Base-by-base conservation (phyloP, 2,113 vertebrate genomes). In the Cercocebus atys region DNA sequence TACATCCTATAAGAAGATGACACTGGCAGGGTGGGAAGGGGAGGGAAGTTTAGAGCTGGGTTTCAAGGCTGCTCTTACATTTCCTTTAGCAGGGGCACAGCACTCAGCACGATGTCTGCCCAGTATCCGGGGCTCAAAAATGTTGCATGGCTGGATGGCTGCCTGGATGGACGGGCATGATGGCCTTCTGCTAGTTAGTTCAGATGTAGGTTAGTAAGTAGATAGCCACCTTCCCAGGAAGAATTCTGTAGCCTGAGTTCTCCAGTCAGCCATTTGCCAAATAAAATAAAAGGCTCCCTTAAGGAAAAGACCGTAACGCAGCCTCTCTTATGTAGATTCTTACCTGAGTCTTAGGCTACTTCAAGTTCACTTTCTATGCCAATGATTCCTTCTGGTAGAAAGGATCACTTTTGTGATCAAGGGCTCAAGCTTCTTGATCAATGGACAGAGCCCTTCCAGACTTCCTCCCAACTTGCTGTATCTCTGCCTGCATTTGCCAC, bases 121-220 rank as follows among this genome's bases (percentile, higher is more conserved):
- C 27, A 2, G 3, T 8, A 30, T 23, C 57, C 6, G 2, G 38
- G 47, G 6, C n/a, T 64, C 72, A 22, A 38, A 20, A 35, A 13
- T 12, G 13, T 8, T 8, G n/a, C 23, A 3, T 10, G 52, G 43
- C 43, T 35, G 30, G 23, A 25, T 23, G 72, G 18, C 52, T 30
- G 35, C 70, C 23, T 1, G 0, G 10, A 4, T 38, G 47, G 45
- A 14, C 27, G 27, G 81, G 22, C 11, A 0, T 14, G 2, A 68
- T 32, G n/a, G 12, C 8, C 59, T 16, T 25, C 16, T 57, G 25
- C 22, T 57, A 7, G 8, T 30, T 47, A 22, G 72, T 30, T 88
- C 17, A 64, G 9, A 16, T 25, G 25, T 43, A 38, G 16, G 66
- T 38, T 27, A 17, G 5, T 61, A 3, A 64, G 68, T 25, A 38